Base-by-base conservation (phyloP, 2,113 vertebrate genomes). In the Tachysurus vachellii region DNA sequence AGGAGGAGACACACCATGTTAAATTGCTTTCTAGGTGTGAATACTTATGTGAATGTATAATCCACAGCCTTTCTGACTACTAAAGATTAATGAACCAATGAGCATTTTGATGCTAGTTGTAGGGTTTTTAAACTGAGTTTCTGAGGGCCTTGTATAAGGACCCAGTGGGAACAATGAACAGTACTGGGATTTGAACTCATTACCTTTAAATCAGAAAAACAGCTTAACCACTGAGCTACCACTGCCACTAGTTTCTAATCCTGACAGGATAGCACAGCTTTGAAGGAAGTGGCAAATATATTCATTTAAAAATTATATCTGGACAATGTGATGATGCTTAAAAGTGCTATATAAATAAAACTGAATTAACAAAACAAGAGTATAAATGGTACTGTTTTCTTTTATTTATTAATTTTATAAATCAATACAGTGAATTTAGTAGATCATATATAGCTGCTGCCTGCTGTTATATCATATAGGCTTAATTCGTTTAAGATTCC, bases 401-500 rank as follows among this genome's bases (percentile, higher is more conserved):
- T 86, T 80, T 86, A 81, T 86, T 86, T 68, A 68, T 47, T 85
- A 47, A 61, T 76, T 85, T 36, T 77, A 50, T 59, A 80, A 71
- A 71, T 31, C 62, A 53, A 81, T 76, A 71, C 85, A 86, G 81
- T 31, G 21, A 47, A 66, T 83, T 50, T 28, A 66, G 21, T 82
- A 19, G 44, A 66, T 83, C 26, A 10, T 83, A 64, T n/a, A 79
- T 79, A 85, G 59, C 26, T 79, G 73, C 59, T 64, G 57, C 47
- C 44, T 62, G 57, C 71, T 64, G 47, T 47, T 68, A 16, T 85
- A 50, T 42, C 47, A 86, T 77, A 17, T 26, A 86, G 17, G 36
- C n/a, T 61, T 64, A 17, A 19, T 53, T 75, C 61, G 8, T 16
- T 79, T 62, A 36, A 14, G 42, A 66, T 66, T 66, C 81, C 50